Evolutionary conservation across 2,113 vertebrate genomes (phyloP).

Genomic region (Corythaixoides concolor): DNA sequence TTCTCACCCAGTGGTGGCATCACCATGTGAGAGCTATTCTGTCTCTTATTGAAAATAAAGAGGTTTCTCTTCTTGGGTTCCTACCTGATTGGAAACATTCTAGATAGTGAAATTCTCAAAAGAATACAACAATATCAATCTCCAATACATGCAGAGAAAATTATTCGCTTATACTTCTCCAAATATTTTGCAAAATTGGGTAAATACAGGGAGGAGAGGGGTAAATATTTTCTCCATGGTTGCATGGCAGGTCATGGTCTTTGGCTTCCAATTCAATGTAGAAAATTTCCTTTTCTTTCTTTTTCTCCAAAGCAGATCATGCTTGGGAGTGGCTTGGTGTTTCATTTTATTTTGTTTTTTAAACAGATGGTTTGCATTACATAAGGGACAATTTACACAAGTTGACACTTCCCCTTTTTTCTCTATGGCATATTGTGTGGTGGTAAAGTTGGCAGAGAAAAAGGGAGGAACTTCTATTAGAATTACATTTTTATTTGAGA

Average conservation of each 20-base stretch:
- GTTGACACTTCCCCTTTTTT: constrained; percentile 68
- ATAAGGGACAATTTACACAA: constrained; percentile 68
- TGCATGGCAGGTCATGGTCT: constrained; percentile 15
- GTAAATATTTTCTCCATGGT: constrained; percentile 25
- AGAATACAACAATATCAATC: neutral
- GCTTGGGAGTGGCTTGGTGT: constrained; percentile 44
- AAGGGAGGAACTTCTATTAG: constrained; percentile 43
- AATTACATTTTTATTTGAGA: constrained; percentile 29
- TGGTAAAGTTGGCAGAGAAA: constrained; percentile 62
- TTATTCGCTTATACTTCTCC: neutral
- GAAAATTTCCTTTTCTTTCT: constrained; percentile 25
- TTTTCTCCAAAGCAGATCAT: constrained; percentile 14
- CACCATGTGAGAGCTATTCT: neutral
- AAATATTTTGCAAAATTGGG: constrained; percentile 19
- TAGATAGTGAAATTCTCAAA: neutral
- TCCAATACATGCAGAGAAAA: neutral
- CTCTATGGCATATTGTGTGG: constrained; percentile 62
- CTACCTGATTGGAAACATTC: neutral
- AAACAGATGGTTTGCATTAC: constrained; percentile 67
- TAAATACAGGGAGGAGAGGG: constrained; percentile 7
- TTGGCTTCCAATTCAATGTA: neutral
- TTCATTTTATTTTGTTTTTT: constrained; percentile 63
- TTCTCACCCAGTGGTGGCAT: neutral
- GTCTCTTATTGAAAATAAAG: neutral
- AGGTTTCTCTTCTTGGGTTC: neutral